Evolutionary conservation across 2,113 vertebrate species (phyloP).

Genomic region (Garra rufa): DNA sequence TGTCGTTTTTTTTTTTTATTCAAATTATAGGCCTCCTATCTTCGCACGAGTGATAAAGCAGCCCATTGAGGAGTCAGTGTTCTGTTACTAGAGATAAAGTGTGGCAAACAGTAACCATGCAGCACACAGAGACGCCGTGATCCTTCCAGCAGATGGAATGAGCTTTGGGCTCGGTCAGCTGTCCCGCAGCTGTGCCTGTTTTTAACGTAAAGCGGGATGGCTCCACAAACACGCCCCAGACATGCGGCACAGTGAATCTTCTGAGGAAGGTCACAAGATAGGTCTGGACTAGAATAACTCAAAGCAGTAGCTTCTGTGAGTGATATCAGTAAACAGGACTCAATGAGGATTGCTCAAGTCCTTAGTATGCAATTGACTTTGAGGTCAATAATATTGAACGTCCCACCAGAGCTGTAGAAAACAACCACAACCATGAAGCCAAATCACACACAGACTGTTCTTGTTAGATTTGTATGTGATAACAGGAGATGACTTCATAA

Average conservation of each 20-base stretch:
- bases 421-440: neutral
- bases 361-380: neutral
- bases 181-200: conserved; percentile 9
- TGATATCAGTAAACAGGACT: neutral
- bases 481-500: neutral
- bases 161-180: neutral
- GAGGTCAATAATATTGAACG: neutral
- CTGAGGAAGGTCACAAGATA: neutral
- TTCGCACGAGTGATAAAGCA: neutral
- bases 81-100: neutral
- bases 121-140: neutral
- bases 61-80: neutral
- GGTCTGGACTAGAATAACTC: neutral
- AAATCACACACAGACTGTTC: neutral
- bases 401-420: neutral
- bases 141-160: conserved; percentile 1
- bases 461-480: neutral
- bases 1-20: conserved; percentile 33
- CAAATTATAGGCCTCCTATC: conserved; percentile 2
- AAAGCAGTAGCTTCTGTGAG: neutral
- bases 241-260: neutral
- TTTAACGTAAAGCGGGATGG: neutral
- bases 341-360: neutral
- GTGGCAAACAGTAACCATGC: neutral
- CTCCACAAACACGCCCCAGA: conserved; percentile 8